Conservation (phyloP, 2,797 vertebrate genomes). For the Coracias cyanogaster region DNA sequence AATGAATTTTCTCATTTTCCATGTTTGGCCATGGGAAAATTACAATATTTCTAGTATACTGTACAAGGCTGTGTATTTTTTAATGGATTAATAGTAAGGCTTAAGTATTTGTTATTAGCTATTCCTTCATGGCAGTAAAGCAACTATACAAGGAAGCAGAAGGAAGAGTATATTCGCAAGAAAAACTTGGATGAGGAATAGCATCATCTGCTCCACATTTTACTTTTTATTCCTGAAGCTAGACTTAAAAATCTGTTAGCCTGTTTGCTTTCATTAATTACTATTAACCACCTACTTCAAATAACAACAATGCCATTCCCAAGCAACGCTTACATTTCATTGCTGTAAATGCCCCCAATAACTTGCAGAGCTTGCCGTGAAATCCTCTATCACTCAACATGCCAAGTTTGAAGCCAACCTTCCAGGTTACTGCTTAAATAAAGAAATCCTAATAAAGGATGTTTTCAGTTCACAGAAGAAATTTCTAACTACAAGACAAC, state of each 20-base stretch:
- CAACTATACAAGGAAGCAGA: rapidly evolving
- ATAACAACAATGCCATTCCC: neutral
- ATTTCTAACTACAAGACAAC: neutral
- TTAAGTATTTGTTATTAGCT: neutral
- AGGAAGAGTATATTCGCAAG: neutral
- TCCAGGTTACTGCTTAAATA: neutral
- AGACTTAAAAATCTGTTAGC: neutral
- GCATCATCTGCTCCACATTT: neutral
- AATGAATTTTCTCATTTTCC: neutral
- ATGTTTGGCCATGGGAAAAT: neutral
- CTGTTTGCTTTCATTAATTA: neutral
- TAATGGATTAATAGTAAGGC: neutral
- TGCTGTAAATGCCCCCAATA: neutral
- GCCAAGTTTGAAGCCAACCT: neutral
- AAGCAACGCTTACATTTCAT: neutral
- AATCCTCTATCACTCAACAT: neutral
- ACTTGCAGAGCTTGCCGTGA: neutral
- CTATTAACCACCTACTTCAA: neutral
- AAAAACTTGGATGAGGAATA: neutral
- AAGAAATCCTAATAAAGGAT: neutral
- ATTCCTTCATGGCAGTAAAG: neutral
- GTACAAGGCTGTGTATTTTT: neutral
- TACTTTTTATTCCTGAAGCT: neutral
- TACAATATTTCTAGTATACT: neutral
- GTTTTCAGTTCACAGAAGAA: neutral